Conservation (phyloP, 2,888 invertebrate species). For the Eristalis tenax region DNA sequence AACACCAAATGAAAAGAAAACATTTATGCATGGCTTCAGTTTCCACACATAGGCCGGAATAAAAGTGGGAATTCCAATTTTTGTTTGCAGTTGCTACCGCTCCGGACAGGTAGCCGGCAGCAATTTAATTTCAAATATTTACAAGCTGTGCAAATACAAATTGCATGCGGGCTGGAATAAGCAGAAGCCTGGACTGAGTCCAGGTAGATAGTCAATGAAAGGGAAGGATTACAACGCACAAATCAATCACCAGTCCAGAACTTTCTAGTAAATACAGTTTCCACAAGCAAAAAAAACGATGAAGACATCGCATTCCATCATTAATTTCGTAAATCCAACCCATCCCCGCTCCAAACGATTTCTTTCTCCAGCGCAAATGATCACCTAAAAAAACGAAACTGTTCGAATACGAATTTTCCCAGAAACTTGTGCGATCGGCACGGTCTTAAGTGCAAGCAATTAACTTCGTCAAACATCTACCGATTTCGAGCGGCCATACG, state of each 20-base stretch:
- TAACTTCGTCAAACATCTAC: neutral
- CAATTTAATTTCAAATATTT: no score
- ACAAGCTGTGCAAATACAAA: neutral
- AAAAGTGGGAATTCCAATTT: no score
- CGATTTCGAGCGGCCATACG: neutral
- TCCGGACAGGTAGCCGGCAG: no score
- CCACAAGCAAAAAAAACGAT: neutral
- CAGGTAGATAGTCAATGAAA: neutral
- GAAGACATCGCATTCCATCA: neutral
- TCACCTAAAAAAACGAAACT: neutral
- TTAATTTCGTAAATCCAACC: neutral
- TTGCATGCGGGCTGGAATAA: neutral
- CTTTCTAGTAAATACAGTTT: neutral
- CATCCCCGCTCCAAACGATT: neutral
- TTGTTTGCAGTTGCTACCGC: no score
- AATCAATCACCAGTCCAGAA: neutral
- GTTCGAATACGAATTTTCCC: neutral
- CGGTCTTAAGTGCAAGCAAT: neutral
- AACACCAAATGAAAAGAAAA: no score
- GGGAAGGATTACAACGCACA: neutral
- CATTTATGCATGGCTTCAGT: no score
- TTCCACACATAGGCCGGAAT: no score
- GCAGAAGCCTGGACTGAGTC: no score
- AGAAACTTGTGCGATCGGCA: neutral
- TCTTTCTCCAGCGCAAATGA: neutral